These are phyloP conservation scores for Chrysodeixis includens DNA, from an alignment of 2,888 invertebrate genomes.

Conservation along the genomic window DNA sequence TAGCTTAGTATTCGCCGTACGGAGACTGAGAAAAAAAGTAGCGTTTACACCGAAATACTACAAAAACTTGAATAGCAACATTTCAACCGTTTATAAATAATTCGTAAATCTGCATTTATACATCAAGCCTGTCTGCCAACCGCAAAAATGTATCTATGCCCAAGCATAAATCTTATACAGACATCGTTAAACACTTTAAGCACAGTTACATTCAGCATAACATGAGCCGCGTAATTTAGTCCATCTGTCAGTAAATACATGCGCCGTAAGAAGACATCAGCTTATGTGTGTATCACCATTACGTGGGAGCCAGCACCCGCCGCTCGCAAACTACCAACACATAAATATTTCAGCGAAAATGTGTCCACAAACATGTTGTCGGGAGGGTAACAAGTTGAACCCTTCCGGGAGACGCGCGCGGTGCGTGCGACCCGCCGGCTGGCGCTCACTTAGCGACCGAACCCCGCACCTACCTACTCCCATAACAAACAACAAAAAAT, in stretches of 20 bases:
- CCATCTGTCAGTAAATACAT: slow-evolving; percentile 7
- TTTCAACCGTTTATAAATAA: too few species aligned
- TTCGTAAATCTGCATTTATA: too few species aligned
- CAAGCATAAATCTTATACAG: neutral
- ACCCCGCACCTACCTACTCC: neutral
- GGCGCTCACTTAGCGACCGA: neutral
- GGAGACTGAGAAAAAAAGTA: too few species aligned
- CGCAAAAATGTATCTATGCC: too few species aligned
- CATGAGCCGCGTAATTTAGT: neutral
- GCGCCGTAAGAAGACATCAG: slow-evolving; percentile 2
- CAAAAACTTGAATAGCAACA: too few species aligned
- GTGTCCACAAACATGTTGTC: slow-evolving; percentile 9
- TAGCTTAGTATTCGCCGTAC: too few species aligned
- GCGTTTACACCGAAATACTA: too few species aligned
- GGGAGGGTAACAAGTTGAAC: slow-evolving; percentile 14
- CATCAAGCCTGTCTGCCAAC: too few species aligned
- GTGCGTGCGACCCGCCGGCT: slow-evolving; percentile 19
- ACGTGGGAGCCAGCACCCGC: neutral
- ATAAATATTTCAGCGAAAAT: slow-evolving; percentile 26
- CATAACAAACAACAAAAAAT: slow-evolving; percentile 8
- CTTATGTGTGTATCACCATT: slow-evolving; percentile 5
- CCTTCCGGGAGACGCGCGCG: neutral
- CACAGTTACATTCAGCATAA: neutral
- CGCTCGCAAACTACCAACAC: slow-evolving; percentile 11
- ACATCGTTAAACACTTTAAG: neutral